Evolutionary conservation across 2,113 vertebrate genomes (phyloP).

Genomic region (Gobius niger): DNA sequence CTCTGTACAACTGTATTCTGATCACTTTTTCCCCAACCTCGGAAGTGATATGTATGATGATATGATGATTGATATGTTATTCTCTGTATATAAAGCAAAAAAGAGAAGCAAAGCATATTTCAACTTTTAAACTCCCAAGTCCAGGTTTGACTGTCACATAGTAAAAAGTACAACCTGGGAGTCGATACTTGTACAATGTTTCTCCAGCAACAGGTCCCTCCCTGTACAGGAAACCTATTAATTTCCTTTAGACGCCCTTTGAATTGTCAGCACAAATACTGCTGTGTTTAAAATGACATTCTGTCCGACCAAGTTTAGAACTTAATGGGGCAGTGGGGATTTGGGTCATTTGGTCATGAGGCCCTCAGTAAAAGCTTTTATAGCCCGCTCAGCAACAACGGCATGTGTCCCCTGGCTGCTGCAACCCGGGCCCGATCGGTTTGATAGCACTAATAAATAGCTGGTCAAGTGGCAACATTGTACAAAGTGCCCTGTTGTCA

Average conservation of each 20-base stretch:
- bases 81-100: not conserved
- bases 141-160: not conserved
- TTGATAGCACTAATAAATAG: conserved; percentile 3
- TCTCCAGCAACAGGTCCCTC: not conserved
- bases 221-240: not conserved
- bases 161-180: not conserved
- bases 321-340: conserved; percentile 14
- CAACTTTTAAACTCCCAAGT: not conserved
- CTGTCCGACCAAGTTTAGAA: not conserved
- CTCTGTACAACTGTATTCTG: no score
- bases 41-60: not conserved
- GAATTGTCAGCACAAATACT: not conserved
- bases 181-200: not conserved
- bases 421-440: not conserved
- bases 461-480: conserved; percentile 5
- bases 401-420: not conserved
- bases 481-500: conserved; percentile 6
- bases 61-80: not conserved
- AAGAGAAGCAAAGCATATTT: not conserved
- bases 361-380: conserved; percentile 3
- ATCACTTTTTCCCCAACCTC: not conserved
- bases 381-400: not conserved
- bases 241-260: not conserved
- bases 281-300: conserved; percentile 10
- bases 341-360: conserved; percentile 17